phyloP scores from a whole-genome alignment of 1,140 invertebrate species.

The Drosophila subpulchrella region DNA sequence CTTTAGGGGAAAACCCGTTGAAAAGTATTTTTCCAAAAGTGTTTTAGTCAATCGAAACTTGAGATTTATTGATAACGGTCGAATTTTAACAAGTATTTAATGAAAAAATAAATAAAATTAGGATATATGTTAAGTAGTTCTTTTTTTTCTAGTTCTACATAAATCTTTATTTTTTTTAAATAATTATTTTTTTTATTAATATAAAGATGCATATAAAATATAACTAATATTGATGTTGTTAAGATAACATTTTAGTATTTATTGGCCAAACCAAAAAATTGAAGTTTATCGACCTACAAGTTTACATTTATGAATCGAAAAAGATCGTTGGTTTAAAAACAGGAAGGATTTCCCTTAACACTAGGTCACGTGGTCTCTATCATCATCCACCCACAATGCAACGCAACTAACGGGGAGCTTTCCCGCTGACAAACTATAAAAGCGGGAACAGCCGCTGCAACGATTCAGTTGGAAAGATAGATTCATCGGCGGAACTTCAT shows the following conservation, averaged over 20 bases:
- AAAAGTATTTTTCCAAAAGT: conserved; percentile 1
- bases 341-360: neutral
- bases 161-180: too few species aligned
- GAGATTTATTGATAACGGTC: too few species aligned
- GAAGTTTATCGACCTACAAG: neutral
- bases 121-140: too few species aligned
- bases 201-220: too few species aligned
- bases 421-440: conserved; percentile 30
- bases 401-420: conserved; percentile 23
- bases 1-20: neutral
- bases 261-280: neutral
- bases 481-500: conserved; percentile 19
- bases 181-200: too few species aligned
- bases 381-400: conserved; percentile 24
- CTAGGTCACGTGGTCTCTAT: neutral
- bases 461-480: conserved; percentile 28
- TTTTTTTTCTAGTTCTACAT: too few species aligned
- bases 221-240: neutral
- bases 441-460: conserved; percentile 19
- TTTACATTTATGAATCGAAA: neutral
- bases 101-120: too few species aligned
- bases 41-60: too few species aligned
- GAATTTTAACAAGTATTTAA: too few species aligned
- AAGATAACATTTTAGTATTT: too few species aligned
- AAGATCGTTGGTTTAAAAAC: neutral